phyloP scores from a whole-genome alignment of 2,797 vertebrate genomes.

The Taeniopygia guttata region DNA sequence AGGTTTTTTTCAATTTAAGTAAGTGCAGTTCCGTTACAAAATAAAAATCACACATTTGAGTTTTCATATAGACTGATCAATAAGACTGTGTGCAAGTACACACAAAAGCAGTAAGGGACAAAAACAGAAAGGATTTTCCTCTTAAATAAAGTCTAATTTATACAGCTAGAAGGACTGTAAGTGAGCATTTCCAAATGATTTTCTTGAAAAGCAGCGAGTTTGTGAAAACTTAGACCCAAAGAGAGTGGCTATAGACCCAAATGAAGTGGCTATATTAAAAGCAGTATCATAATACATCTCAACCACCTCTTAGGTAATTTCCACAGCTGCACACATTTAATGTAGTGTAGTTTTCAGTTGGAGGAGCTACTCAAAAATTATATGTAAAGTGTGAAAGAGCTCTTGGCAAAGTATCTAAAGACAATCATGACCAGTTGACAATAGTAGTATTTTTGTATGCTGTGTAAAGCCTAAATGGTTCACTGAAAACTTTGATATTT shows the following conservation, averaged over 20 bases:
- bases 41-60: neutral
- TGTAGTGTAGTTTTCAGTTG: neutral
- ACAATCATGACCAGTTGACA: neutral
- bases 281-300: neutral
- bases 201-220: neutral
- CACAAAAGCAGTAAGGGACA: neutral
- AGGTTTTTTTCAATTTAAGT: neutral
- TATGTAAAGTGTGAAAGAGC: neutral
- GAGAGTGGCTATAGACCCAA: neutral
- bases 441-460: neutral
- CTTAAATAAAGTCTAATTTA: neutral
- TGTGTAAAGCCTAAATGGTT: neutral
- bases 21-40: neutral
- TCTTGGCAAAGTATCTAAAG: neutral
- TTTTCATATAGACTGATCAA: neutral
- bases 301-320: neutral
- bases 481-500: neutral
- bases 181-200: neutral
- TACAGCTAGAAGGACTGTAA: neutral
- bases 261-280: neutral
- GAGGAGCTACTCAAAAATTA: neutral
- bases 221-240: neutral
- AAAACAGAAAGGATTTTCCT: neutral
- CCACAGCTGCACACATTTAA: neutral
- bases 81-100: neutral